Base-by-base conservation (phyloP, 2,797 vertebrate species). In the Phoebastria nigripes region DNA sequence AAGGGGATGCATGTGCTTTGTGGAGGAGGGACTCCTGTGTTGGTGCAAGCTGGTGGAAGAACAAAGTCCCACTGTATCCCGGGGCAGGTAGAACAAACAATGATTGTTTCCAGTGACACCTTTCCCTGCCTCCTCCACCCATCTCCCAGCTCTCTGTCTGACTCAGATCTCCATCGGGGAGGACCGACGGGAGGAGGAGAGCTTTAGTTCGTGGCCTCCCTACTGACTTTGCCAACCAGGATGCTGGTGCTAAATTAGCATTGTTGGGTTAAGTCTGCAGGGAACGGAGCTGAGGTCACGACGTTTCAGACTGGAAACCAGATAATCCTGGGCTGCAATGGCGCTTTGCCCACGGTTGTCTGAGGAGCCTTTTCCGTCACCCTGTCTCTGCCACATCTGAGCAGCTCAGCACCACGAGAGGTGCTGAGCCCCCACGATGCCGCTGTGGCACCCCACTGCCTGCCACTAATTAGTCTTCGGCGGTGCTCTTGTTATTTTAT, bases 41-140 rank as follows among this genome's bases (percentile, higher is more conserved):
- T 37, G 81, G 71, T 62, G 61, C 18, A 9, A 41, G 52, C 18
- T 42, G 61, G 26, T 37, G 76, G 90, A 80, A 82, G 94, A 93
- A 95, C 92, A 87, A 93, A 66, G 83, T 81, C 33, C 13, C 73
- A 25, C 73, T 84, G 82, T 84, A 9, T 11, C 3, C 86, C 56
- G 15, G n/a, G 58, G 3, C 63, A 87, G 12, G 35, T 79, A 69
- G 80, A 47, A 96, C 80, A 96, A n/a, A 22, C 0, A 1, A 8
- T 33, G 77, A 72, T 46, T 96, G 73, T 87, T 82, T 19, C 39
- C 87, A 76, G 46, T 44, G 83, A 73, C 88, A 96, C 95, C 85
- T 94, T 94, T 62, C 77, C 73, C 25, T 51, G 39, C 19, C 65
- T 82, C 33, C 91, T 91, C 86, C 88, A 54, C 65, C 92, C 66